phyloP scores from a whole-genome alignment of 2,113 vertebrate genomes.

The Crotalus tigris region DNA sequence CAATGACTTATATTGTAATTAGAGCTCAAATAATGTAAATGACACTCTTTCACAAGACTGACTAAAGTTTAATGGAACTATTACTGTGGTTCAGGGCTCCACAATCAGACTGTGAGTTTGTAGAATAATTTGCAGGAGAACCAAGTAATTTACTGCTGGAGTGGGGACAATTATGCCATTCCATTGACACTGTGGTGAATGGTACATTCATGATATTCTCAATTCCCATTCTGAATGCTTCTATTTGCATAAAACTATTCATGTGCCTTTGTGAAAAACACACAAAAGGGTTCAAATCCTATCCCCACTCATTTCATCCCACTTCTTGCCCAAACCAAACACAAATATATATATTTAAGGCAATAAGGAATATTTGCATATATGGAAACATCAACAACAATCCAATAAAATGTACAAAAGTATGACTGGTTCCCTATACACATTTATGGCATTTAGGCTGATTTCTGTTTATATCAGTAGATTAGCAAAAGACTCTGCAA shows the following conservation, averaged over 20 bases:
- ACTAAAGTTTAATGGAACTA: constrained; percentile 20
- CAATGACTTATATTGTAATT: constrained; percentile 22
- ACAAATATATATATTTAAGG: constrained; percentile 37
- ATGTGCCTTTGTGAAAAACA: constrained; percentile 42
- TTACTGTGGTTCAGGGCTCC: constrained; percentile 29
- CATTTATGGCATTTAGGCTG: constrained; percentile 9
- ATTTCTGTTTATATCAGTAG: constrained; percentile 39
- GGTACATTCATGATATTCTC: constrained; percentile 28
- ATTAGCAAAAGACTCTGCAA: constrained; percentile 46
- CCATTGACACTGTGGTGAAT: not conserved
- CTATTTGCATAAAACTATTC: constrained; percentile 34
- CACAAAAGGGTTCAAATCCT: constrained; percentile 40
- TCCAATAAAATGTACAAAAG: constrained; percentile 29
- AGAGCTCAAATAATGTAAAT: constrained; percentile 21
- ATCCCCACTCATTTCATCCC: constrained; percentile 6
- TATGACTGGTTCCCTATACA: constrained; percentile 1
- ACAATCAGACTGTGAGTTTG: not conserved
- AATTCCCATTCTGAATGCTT: constrained; percentile 27
- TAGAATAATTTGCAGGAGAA: constrained; percentile 16
- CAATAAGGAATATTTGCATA: constrained; percentile 39
- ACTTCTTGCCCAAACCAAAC: constrained; percentile 14
- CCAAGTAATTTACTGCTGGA: constrained; percentile 21
- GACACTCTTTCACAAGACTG: constrained; percentile 34
- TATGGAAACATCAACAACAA: constrained; percentile 29
- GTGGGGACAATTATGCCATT: not conserved